Conservation (phyloP, 2,888 invertebrate genomes). For the Plagodis pulveraria region DNA sequence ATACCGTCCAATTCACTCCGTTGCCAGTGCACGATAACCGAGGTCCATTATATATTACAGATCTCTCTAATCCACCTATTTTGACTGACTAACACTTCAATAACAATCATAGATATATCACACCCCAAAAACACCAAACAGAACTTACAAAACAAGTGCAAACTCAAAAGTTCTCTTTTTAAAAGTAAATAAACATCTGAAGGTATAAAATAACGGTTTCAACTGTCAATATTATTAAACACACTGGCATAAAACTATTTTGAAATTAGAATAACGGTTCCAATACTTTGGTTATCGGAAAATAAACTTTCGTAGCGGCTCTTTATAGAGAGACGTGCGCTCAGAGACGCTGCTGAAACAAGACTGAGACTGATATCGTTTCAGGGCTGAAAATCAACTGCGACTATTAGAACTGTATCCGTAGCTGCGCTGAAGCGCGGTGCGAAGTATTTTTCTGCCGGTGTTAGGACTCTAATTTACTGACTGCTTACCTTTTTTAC, state of each 20-base stretch:
- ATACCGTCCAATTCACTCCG: constrained; percentile 74
- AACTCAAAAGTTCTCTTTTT: constrained; percentile 4
- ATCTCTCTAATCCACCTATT: constrained; percentile 61
- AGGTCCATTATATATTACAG: constrained; percentile 42
- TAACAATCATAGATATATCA: constrained; percentile 45
- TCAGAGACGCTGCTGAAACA: constrained; percentile 49
- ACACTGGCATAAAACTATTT: constrained; percentile 8
- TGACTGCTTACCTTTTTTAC: no score
- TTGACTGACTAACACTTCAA: constrained; percentile 55
- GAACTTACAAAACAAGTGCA: background rate
- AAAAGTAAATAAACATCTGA: background rate
- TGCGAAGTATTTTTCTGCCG: background rate
- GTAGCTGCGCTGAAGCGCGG: constrained; percentile 7
- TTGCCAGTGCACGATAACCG: constrained; percentile 57
- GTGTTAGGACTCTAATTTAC: no score
- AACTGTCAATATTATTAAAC: background rate
- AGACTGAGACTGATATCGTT: constrained; percentile 50
- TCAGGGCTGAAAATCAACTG: constrained; percentile 47
- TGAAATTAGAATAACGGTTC: background rate
- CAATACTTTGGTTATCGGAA: constrained; percentile 19
- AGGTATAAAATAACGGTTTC: background rate
- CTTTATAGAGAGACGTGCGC: constrained; percentile 41
- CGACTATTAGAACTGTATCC: constrained; percentile 12
- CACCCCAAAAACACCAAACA: constrained; percentile 30
- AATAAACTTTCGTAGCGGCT: constrained; percentile 45